A percentile compares a stretch with the other conserved stretches of the same genome.
Conservation (phyloP, 2,113 vertebrate genomes). For the Hemiscyllium ocellatum region DNA sequence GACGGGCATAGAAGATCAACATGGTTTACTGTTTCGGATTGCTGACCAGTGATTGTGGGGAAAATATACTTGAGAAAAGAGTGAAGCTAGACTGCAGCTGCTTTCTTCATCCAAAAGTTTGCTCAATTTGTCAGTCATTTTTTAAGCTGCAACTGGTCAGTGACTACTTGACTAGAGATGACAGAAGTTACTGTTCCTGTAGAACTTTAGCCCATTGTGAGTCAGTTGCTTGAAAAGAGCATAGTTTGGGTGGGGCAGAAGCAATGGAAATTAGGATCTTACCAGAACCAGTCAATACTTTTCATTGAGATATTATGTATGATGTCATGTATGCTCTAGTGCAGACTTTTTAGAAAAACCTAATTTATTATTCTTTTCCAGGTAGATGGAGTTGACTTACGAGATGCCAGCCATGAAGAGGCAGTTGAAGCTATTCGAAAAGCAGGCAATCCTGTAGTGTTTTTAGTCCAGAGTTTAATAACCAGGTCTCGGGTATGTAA, state of each 20-base stretch:
- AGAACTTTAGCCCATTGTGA: not conserved
- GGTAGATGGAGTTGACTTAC: conserved; percentile 91
- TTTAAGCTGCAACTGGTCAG: not conserved
- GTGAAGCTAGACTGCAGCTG: not conserved
- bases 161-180: not conserved
- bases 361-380: conserved; percentile 50
- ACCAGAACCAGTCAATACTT: not conserved
- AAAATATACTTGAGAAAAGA: too few relatives aligned
- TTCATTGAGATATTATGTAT: not conserved
- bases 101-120: not conserved
- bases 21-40: not conserved
- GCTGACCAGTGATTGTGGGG: not conserved
- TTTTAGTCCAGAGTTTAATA: conserved; percentile 91
- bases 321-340: not conserved
- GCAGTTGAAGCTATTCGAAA: conserved; percentile 96
- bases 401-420: conserved; percentile 95
- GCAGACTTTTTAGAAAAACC: not conserved
- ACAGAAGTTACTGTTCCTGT: not conserved
- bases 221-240: not conserved
- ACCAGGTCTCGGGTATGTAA: conserved; percentile 80
- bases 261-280: not conserved
- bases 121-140: not conserved
- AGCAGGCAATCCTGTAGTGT: conserved; percentile 87
- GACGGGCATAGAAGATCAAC: not conserved
- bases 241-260: not conserved